phyloP scores from a whole-genome alignment of 2,888 invertebrate species.

The Chirona hameri region DNA sequence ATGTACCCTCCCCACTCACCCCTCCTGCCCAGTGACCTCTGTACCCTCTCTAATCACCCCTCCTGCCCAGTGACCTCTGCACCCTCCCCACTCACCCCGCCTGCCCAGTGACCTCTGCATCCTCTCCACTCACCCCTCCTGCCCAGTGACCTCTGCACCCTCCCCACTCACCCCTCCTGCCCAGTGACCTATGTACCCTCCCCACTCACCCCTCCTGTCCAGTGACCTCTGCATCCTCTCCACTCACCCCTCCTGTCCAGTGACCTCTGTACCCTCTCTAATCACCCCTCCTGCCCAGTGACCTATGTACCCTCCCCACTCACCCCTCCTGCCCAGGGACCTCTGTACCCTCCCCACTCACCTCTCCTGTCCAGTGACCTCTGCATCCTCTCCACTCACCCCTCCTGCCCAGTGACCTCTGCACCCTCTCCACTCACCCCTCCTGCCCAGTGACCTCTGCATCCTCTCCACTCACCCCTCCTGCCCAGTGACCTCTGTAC shows the following conservation, averaged over 20 bases:
- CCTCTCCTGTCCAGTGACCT: background rate
- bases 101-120: slow-evolving; percentile 42
- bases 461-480: background rate
- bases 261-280: background rate
- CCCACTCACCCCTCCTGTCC: background rate
- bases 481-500: too few species aligned
- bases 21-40: too few species aligned
- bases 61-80: slow-evolving; percentile 42
- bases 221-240: slow-evolving; percentile 43
- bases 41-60: background rate
- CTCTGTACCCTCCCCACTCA: too few species aligned
- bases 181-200: too few species aligned
- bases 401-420: background rate
- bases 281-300: background rate
- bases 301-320: too few species aligned
- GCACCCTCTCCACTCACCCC: slow-evolving; percentile 43
- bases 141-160: slow-evolving; percentile 43
- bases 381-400: slow-evolving; percentile 43
- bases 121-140: background rate
- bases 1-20: background rate
- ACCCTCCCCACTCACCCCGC: background rate
- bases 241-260: background rate
- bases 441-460: slow-evolving; percentile 42
- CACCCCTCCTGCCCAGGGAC: background rate
- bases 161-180: background rate